Evolutionary conservation across 2,113 vertebrate genomes (phyloP).

Genomic region (Heliornis fulica): DNA sequence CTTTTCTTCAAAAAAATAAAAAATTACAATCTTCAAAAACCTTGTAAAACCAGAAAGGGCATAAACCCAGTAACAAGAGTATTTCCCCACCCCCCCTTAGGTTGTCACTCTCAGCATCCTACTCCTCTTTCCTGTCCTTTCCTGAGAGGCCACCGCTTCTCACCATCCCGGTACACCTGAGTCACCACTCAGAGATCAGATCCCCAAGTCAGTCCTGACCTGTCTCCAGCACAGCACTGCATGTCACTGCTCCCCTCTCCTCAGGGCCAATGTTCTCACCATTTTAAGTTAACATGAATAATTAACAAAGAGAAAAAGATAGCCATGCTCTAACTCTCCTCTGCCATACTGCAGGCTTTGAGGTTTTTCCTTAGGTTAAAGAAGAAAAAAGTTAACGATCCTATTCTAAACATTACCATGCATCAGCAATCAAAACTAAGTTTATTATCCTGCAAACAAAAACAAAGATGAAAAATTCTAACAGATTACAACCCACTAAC

Average conservation of each 20-base stretch:
- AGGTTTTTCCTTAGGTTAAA: neutral
- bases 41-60: neutral
- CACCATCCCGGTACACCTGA: neutral
- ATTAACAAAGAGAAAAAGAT: slow-evolving; percentile 58
- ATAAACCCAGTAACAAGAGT: neutral
- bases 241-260: neutral
- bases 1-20: neutral
- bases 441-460: neutral
- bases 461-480: neutral
- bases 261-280: neutral
- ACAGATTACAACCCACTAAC: neutral
- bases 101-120: neutral
- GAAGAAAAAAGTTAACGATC: neutral
- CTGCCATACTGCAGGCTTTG: neutral
- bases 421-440: neutral
- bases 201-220: neutral
- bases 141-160: neutral
- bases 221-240: neutral
- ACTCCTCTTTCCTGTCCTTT: neutral
- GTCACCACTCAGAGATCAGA: neutral
- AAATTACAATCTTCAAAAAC: neutral
- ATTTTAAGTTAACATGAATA: slow-evolving; percentile 32
- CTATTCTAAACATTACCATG: neutral
- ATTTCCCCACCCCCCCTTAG: neutral
- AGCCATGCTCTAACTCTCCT: neutral